A percentile compares a stretch with the other conserved stretches of the same genome.
Conservation (phyloP, 2,888 invertebrate genomes). For the Drosophila austrosaltans region DNA sequence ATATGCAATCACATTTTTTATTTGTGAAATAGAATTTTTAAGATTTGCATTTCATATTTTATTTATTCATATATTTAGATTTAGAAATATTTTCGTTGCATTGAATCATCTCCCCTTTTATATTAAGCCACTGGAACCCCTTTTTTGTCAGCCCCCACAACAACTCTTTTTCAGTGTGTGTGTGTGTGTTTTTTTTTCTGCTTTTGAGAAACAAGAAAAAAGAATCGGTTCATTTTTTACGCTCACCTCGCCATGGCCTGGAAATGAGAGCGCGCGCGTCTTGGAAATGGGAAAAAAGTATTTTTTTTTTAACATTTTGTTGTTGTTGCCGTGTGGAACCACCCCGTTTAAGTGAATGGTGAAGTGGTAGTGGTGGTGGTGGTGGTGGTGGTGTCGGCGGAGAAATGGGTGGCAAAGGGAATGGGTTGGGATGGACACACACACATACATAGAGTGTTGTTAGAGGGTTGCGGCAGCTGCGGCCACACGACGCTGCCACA, state of each 20-base stretch:
- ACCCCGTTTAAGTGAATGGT: slow-evolving; percentile 21
- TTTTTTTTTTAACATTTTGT: slow-evolving; percentile 31
- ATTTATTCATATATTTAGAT: background rate
- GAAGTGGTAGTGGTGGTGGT: background rate
- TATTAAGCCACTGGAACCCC: slow-evolving; percentile 12
- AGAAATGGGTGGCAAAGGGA: slow-evolving; percentile 11
- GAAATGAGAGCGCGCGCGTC: slow-evolving; percentile 56
- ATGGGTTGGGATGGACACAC: slow-evolving; percentile 15
- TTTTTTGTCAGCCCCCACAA: slow-evolving; percentile 56
- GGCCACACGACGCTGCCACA: slow-evolving; percentile 65
- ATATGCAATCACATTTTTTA: too few relatives aligned
- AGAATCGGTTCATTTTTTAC: slow-evolving; percentile 18
- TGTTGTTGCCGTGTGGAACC: slow-evolving; percentile 26
- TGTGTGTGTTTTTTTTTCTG: slow-evolving; percentile 17
- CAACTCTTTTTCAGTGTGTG: slow-evolving; percentile 58
- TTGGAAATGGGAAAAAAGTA: slow-evolving; percentile 37
- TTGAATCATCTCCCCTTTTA: background rate
- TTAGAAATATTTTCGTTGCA: background rate
- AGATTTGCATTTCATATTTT: background rate
- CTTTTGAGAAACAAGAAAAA: slow-evolving; percentile 11
- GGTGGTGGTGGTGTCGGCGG: background rate
- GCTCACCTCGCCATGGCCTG: slow-evolving; percentile 46
- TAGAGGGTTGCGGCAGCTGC: slow-evolving; percentile 50
- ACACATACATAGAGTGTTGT: background rate
- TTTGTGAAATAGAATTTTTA: too few relatives aligned